Conservation (phyloP, 2,888 invertebrate genomes). For the Limnephilus rhombicus region DNA sequence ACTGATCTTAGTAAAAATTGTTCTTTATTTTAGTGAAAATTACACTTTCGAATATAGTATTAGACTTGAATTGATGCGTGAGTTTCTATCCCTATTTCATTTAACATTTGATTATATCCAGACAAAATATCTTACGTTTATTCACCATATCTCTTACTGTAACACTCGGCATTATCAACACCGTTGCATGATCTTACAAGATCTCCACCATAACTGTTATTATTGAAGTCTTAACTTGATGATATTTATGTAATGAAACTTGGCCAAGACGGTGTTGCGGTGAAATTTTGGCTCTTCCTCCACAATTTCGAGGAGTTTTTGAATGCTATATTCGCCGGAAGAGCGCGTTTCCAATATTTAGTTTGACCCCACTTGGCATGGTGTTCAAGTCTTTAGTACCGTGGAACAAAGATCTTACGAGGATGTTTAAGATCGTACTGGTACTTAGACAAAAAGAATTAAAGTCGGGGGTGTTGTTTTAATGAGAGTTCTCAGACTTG, state of each 20-base stretch:
- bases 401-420: neutral
- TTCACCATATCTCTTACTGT: neutral
- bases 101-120: too few relatives aligned
- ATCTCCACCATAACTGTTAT: constrained; percentile 29
- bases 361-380: constrained; percentile 35
- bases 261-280: constrained; percentile 55
- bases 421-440: neutral
- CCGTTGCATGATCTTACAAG: neutral
- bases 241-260: constrained; percentile 62
- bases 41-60: too few relatives aligned
- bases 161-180: neutral
- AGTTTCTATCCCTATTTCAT: too few relatives aligned
- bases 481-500: neutral
- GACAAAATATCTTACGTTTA: too few relatives aligned
- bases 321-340: constrained; percentile 50
- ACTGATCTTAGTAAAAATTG: too few relatives aligned
- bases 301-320: constrained; percentile 39
- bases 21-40: too few relatives aligned
- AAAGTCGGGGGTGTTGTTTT: neutral
- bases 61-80: too few relatives aligned
- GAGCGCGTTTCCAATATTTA: constrained; percentile 46
- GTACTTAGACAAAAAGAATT: neutral
- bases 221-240: constrained; percentile 56
- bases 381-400: neutral
- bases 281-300: constrained; percentile 57